Conservation (phyloP, 2,797 vertebrate species). For the Microcaecilia unicolor region DNA sequence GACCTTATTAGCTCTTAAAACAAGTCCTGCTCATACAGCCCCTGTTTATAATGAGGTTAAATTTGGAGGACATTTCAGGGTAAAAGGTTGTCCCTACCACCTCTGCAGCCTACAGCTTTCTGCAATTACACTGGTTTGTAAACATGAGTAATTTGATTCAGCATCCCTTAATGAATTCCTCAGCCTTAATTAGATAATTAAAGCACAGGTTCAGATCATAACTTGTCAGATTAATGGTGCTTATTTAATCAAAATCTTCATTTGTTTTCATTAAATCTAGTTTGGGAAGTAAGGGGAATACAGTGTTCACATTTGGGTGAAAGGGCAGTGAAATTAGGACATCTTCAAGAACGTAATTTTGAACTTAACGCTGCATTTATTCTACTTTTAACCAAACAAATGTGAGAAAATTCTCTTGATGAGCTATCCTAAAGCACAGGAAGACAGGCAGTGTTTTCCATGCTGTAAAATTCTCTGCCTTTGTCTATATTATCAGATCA, state of each 20-base stretch:
- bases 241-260: constrained; percentile 42
- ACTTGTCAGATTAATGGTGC: constrained; percentile 39
- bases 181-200: constrained; percentile 48
- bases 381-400: too few relatives aligned
- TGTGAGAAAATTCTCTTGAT: too few relatives aligned
- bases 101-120: not conserved
- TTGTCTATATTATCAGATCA: too few relatives aligned
- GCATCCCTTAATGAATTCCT: constrained; percentile 38
- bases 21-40: constrained; percentile 5
- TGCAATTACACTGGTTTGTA: constrained; percentile 1
- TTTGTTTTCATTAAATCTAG: constrained; percentile 41
- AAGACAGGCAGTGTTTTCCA: too few relatives aligned
- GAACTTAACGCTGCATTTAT: too few relatives aligned
- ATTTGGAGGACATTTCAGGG: not conserved
- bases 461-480: too few relatives aligned
- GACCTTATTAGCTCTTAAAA: not conserved
- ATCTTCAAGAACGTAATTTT: too few relatives aligned
- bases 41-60: constrained; percentile 1
- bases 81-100: constrained; percentile 17
- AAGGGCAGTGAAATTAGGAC: too few relatives aligned
- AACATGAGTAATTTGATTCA: constrained; percentile 42
- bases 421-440: too few relatives aligned
- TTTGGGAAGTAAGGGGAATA: constrained; percentile 23
- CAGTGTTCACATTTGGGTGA: too few relatives aligned
- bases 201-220: constrained; percentile 41